Base-by-base conservation (phyloP, 1,140 invertebrate species). In the Coelopa frigida region DNA sequence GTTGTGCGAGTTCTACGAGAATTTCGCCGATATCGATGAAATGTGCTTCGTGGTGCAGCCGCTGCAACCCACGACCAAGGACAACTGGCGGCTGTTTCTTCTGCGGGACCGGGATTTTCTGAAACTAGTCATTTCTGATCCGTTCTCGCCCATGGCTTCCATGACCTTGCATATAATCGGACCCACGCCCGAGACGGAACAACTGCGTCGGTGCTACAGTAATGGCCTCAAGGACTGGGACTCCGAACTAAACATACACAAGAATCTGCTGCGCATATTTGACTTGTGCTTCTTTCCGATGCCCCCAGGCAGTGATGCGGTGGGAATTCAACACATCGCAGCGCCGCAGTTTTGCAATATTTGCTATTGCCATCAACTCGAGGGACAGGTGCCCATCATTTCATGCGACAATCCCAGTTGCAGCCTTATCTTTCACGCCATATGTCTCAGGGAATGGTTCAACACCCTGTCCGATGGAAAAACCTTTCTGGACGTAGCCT, bases 221-320 rank as follows among this genome's bases (percentile, higher is more conserved):
- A 55, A 65, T 15, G 59, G 61, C 1, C 33, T 68, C 0, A 27
- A 50, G n/a, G 57, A 50, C 26, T 68, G 65, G 65, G 65, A 68
- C 39, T 17, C 39, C 6, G 65, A 68, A 18, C 24, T 65, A 31
- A 56, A 61, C 38, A 55, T 68, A 39, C 57, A 68, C 48, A 59
- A 60, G 42, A 68, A 68, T 41, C 50, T 68, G 5, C 44, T 68
- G 44, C 55, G 60, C 5, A 67, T 61, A 11, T 68, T 69, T 26
- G 61, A 67, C 29, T 35, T 69, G 6, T 58, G 59, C 24, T 68
- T 57, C 24, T 68, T 69, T 43, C 66, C 66, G 14, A 65, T 63
- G 59, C 52, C 52, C 3, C 39, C 55, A 4, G 26, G 44, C 22
- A 23, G 43, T 33, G 22, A 31, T 18, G 8, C 44, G 41, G n/a